A percentile compares a stretch with the other conserved stretches of the same genome.
These are phyloP conservation scores for Phyllostomus discolor DNA, from an alignment of 2,113 vertebrate species.

Conservation along the genomic window DNA sequence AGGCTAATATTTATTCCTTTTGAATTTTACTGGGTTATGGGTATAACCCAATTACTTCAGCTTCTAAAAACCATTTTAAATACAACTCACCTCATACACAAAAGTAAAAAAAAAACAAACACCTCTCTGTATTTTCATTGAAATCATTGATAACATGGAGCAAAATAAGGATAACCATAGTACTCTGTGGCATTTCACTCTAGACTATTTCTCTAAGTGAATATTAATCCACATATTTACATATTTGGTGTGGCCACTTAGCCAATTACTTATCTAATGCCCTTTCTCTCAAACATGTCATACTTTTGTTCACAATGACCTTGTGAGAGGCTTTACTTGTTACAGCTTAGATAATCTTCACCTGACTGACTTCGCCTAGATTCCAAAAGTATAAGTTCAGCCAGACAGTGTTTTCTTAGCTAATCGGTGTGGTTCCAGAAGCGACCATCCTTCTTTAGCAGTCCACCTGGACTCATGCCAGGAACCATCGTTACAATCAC, in stretches of 20 bases:
- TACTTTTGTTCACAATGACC: background rate
- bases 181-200: background rate
- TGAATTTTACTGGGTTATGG: background rate
- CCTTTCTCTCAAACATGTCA: background rate
- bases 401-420: background rate
- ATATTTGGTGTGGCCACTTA: background rate
- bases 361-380: background rate
- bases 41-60: background rate
- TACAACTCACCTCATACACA: background rate
- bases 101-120: conserved; percentile 9
- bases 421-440: background rate
- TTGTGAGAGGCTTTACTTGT: background rate
- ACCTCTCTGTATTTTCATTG: background rate
- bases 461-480: background rate
- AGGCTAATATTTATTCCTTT: background rate
- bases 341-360: background rate
- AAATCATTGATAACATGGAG: background rate
- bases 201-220: background rate
- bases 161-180: background rate
- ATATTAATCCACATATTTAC: background rate
- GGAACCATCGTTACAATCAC: background rate
- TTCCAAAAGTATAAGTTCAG: background rate
- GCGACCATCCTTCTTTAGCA: background rate
- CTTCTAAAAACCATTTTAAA: background rate
- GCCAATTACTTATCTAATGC: background rate